Evolutionary conservation across 2,797 vertebrate genomes (phyloP), one percentile per base, ranked within the genome.

Genomic region (Epinephelus coioides): DNA sequence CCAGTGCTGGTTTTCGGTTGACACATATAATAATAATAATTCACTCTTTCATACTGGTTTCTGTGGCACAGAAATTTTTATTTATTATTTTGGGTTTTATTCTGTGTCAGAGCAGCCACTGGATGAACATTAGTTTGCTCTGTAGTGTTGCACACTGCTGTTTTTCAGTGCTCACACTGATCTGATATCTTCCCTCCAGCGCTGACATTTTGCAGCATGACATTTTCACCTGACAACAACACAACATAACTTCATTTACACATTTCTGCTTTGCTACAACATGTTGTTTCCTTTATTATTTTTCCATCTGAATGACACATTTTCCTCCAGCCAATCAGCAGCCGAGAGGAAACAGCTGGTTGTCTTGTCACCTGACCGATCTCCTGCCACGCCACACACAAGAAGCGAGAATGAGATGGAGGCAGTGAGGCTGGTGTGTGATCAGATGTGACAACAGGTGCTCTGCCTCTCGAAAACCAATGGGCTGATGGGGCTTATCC

Each of bases 321-420:
- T 68, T 80, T 49, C 5, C 6, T 77, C 2, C 61, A 68, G 21
- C 76, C 71, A 73, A 73, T 72, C 43, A 2, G 69, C 75, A 74
- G 51, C 12, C 18, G 68, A 62, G 70, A 76, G 40, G 67, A 81
- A 79, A 79, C 86, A 84, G 86, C 88, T 83, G 84, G 63, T 25
- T 46, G 61, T 34, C 60, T 78, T 83, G 73, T 79, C 82, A 87
- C 79, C 84, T 74, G 65, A n/a, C 80, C 15, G 13, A 62, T 83
- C 79, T 69, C 76, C 86, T 15, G 34, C 65, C 66, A 67, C 1
- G 60, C 56, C 40, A 53, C 79, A 71, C 59, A 63, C 78, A 60
- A 73, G 60, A 79, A 81, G 89, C 80, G 87, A 79, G 78, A 91
- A 89, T 85, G 81, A 92, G 81, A 81, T 55, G 17, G 51, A 79